Evolutionary conservation across 2,113 vertebrate species (phyloP), one percentile per base, ranked within the genome.

Genomic region (Zosterops hypoxanthus): DNA sequence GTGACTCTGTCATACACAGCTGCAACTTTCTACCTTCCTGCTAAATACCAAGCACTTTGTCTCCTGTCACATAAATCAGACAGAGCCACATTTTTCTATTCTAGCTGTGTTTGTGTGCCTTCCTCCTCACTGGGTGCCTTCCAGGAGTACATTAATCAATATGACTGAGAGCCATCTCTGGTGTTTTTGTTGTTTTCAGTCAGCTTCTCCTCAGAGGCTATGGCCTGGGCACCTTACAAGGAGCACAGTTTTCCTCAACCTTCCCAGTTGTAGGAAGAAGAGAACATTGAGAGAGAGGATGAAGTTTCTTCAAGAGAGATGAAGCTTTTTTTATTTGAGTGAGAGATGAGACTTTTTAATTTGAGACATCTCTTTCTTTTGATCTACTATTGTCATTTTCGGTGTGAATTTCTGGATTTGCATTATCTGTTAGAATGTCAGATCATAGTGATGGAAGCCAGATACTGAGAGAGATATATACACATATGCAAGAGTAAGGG

Each of bases 101-200:
- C 95, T 90, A 78, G 76, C 88, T 94, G 95, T 80, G 88, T 93
- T 95, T 96, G 92, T 96, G 83, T 97, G 76, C 80, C 92, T 86
- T 96, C 61, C 44, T 93, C 56, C 86, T 88, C 8, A 4, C 76
- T 94, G 91, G 91, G 94, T 94, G 91, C 92, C 94, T 96, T 94
- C 88, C 80, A 95, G 96, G 84, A 94, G 88, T 83, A 49, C 82
- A 97, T 96, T 93, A 96, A 97, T 97, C 96, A 97, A 88, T 70
- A 44, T 1, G 12, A 56, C 76, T 75, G 92, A 60, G 44, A 79
- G 80, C 91, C 75, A 69, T 95, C 88, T 92, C 68, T 64, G 72
- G 60, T 2, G 15, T 42, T 94, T 94, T 83, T 95, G 86, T 83
- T 86, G 72, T 83, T 94, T 93, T 88, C 72, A 95, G 82, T 83